phyloP scores from a whole-genome alignment of 2,113 vertebrate genomes.

The Cebus imitator region DNA sequence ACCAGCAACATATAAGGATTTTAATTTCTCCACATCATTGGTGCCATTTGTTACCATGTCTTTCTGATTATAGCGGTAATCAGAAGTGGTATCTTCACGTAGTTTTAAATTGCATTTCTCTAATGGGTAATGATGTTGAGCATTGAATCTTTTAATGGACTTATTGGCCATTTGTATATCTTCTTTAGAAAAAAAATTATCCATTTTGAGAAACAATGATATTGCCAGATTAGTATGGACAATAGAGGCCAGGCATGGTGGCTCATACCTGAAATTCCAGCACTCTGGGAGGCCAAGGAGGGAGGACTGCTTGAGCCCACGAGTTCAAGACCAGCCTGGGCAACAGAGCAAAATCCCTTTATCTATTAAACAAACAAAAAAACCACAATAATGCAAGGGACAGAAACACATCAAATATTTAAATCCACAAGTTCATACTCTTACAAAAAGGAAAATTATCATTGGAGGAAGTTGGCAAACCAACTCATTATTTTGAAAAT shows the following conservation, averaged over 20 bases:
- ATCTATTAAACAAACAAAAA: neutral
- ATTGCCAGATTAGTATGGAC: neutral
- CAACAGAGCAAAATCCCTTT: too few relatives aligned
- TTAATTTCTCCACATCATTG: neutral
- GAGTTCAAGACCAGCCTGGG: too few relatives aligned
- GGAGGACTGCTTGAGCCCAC: too few relatives aligned
- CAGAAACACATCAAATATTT: neutral
- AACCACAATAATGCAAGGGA: neutral
- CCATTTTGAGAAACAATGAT: neutral
- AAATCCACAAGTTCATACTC: neutral
- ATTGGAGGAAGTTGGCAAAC: neutral
- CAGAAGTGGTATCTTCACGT: neutral
- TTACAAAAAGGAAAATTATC: neutral
- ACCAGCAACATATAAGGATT: neutral
- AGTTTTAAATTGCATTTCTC: neutral
- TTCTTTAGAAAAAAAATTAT: neutral
- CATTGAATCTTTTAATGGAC: neutral
- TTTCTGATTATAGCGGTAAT: neutral
- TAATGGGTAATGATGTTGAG: neutral
- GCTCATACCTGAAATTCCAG: too few relatives aligned
- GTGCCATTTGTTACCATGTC: neutral
- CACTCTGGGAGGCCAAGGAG: too few relatives aligned
- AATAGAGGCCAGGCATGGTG: too few relatives aligned
- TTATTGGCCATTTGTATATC: neutral
- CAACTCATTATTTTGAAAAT: constrained; percentile 11